These are phyloP conservation scores for Phoenoteleia sp. DNA, from an alignment of 2,888 invertebrate species.

Conservation along the genomic window DNA sequence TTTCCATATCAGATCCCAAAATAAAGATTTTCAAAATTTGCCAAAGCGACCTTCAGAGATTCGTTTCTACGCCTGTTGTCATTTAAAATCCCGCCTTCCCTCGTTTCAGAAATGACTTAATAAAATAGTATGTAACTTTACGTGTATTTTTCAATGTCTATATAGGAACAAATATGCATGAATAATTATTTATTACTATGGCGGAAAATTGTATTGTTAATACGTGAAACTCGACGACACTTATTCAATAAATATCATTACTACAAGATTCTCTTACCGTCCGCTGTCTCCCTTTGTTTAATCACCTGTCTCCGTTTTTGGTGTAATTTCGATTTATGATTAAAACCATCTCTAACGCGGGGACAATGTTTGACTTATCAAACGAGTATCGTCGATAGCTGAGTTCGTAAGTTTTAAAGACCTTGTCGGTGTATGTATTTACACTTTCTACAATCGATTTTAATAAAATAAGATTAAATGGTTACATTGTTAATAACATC, in stretches of 20 bases:
- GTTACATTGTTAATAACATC: conserved; percentile 36
- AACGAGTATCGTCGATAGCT: conserved; percentile 69
- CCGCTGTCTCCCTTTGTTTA: neutral
- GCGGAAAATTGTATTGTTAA: conserved; percentile 40
- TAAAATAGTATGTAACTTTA: conserved; percentile 19
- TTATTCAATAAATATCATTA: conserved; percentile 61
- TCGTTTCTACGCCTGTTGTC: no score
- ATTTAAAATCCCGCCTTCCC: no score
- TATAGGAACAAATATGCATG: conserved; percentile 57
- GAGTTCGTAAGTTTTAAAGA: conserved; percentile 22
- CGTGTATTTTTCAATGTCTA: conserved; percentile 39
- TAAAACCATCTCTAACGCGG: neutral
- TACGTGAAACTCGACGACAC: conserved; percentile 62
- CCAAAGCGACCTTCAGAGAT: no score
- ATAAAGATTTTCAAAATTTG: no score
- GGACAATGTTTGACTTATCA: conserved; percentile 48
- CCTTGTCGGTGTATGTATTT: conserved; percentile 30
- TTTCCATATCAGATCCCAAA: no score
- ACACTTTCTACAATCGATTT: conserved; percentile 59
- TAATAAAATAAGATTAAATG: conserved; percentile 44
- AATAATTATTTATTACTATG: conserved; percentile 40
- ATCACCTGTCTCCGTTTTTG: neutral
- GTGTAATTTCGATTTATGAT: conserved; percentile 16
- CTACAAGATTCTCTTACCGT: neutral
- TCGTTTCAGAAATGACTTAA: neutral